These are phyloP conservation scores for Euglossa dilemma DNA, from an alignment of 1,140 invertebrate genomes.

Conservation along the genomic window DNA sequence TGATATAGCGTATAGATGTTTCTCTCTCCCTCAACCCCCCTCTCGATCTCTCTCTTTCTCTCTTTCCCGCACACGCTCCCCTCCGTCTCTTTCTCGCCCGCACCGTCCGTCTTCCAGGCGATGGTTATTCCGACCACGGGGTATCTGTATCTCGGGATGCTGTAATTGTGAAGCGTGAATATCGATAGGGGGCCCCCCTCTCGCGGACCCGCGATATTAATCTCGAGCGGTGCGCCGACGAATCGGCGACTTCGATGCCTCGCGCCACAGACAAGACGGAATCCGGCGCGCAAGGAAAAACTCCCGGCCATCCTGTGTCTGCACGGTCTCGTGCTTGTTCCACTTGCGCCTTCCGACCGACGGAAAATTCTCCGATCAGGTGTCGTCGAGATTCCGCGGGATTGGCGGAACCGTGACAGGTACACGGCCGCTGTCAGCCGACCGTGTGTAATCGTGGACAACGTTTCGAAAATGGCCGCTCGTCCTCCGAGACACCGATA, in stretches of 20 bases:
- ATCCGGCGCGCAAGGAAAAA: conserved; percentile 34
- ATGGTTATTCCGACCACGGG: conserved; percentile 49
- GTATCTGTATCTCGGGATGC: conserved; percentile 39
- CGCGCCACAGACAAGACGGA: conserved; percentile 49
- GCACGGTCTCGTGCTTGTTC: background rate
- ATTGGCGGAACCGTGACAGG: no score
- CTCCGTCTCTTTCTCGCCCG: background rate
- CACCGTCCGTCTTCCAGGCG: background rate
- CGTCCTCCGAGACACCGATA: no score
- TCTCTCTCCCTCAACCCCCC: background rate
- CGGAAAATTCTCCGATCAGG: background rate
- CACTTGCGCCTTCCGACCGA: background rate
- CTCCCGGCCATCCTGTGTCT: background rate
- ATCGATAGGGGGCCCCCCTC: conserved; percentile 41
- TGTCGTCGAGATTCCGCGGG: background rate
- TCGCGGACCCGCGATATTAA: conserved; percentile 63
- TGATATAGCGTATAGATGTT: conserved; percentile 72
- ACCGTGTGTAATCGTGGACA: no score
- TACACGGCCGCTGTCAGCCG: no score
- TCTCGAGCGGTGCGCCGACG: conserved; percentile 50
- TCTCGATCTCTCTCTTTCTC: background rate
- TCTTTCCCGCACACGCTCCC: background rate
- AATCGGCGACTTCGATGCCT: conserved; percentile 70
- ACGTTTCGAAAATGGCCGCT: no score
- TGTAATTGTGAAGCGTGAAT: conserved; percentile 54